Base-by-base conservation (phyloP, 2,797 vertebrate genomes). In the Syngnathus rostellatus region DNA sequence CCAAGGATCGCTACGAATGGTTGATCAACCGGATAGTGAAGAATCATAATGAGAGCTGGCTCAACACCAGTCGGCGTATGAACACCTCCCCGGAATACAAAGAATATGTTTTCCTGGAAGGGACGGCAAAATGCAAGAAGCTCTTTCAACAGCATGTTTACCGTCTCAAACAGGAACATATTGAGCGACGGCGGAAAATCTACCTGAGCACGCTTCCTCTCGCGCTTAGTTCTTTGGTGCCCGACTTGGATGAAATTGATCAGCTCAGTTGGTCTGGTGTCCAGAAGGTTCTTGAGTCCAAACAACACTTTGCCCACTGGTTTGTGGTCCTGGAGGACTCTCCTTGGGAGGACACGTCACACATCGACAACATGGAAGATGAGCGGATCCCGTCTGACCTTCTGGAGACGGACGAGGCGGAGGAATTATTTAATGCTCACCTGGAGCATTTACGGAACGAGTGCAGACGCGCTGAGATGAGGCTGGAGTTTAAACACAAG, bases 1-100 rank as follows among this genome's bases (percentile, higher is more conserved):
- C 95, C 12, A 99, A 99, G 81, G 97, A 99, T 87, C 93, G 91
- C 64, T 99, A 99, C 11, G 97, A 99, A 81, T 98, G 95, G 95
- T 85, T 98, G 11, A 94, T 97, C 40, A 89, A 91, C 77, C 94
- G 94, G 38, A 90, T 95, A 2, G 96, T 99, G 19, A 98, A 96
- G 74, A 94, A 90, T 81, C 95, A 99, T 82, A 95, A 96, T 14
- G 97, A 99, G 84, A 93, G 85, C 0, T 99, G 97, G 97, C 51
- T 79, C 1, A 91, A 84, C 54, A 92, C 90, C 40, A 92, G 90
- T 74, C 89, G 93, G 5, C 92, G 93, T 81, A 98, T 99, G 95
- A 92, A 93, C 77, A 83, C 89, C 68, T 93, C 92, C 6, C 86
- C 90, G 0, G 97, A 98, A 74, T 99, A 93, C 84, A 95, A 93